Evolutionary conservation across 2,888 invertebrate genomes (phyloP).

Genomic region (Lacanobia oleracea): DNA sequence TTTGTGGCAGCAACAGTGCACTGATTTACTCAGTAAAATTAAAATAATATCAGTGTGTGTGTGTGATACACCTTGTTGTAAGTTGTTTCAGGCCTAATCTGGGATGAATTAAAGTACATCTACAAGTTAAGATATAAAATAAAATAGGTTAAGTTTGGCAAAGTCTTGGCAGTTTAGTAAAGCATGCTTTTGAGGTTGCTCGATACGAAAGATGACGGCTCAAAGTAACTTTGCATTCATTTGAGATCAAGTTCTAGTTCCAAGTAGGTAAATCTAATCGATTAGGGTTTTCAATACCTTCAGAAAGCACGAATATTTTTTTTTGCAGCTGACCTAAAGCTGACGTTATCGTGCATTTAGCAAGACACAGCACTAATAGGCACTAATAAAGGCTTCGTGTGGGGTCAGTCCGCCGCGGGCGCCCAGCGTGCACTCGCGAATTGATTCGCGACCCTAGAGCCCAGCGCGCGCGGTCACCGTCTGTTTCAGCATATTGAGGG

Average conservation of each 20-base stretch:
- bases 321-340: not conserved
- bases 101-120: too few species aligned
- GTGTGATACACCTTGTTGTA: too few species aligned
- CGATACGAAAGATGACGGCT: not conserved
- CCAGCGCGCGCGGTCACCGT: constrained; percentile 4
- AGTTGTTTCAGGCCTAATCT: too few species aligned
- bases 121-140: too few species aligned
- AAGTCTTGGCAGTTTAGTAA: too few species aligned
- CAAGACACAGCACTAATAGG: constrained; percentile 15
- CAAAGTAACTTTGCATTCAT: not conserved
- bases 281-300: not conserved
- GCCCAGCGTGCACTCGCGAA: constrained; percentile 47
- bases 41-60: too few species aligned
- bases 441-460: constrained; percentile 57
- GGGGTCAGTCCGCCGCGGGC: constrained; percentile 53
- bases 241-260: not conserved
- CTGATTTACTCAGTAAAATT: too few species aligned
- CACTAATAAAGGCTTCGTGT: constrained; percentile 39
- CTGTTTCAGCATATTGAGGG: not conserved
- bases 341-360: constrained; percentile 22
- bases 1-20: too few species aligned
- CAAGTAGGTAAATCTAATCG: not conserved
- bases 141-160: too few species aligned
- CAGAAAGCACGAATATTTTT: too few species aligned
- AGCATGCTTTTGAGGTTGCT: too few species aligned